A percentile compares a stretch with the other conserved stretches of the same genome.
Conservation (phyloP, 2,113 vertebrate species). For the Callipepla californica region DNA sequence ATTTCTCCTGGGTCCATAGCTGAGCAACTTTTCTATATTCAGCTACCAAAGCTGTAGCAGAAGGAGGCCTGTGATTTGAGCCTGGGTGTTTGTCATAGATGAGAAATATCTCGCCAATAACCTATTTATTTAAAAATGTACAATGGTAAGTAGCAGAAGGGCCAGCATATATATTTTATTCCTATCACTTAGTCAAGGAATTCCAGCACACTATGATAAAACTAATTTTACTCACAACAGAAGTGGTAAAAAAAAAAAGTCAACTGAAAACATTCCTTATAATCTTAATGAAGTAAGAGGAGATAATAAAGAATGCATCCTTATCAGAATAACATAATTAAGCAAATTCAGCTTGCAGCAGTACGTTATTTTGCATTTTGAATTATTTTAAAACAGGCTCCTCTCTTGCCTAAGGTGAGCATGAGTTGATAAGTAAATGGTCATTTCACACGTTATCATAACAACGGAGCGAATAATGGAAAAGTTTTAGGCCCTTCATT, state of each 20-base stretch:
- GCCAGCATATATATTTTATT: not conserved
- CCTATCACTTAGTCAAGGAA: not conserved
- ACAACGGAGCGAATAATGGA: not conserved
- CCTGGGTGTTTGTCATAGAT: not conserved
- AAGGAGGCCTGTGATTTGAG: not conserved
- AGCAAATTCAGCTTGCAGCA: not conserved
- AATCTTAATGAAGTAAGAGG: not conserved
- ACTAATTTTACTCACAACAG: not conserved
- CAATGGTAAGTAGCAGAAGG: not conserved
- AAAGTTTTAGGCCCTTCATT: not conserved
- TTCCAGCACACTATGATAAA: not conserved
- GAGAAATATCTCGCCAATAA: not conserved
- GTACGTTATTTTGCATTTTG: not conserved
- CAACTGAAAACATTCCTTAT: not conserved
- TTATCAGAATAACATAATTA: slow-evolving; percentile 5
- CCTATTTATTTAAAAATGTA: not conserved
- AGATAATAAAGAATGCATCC: not conserved
- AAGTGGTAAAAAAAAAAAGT: not conserved
- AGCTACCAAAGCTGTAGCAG: not conserved
- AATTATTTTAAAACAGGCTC: not conserved
- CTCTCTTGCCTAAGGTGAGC: not conserved
- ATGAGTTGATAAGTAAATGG: not conserved
- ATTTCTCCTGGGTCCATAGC: not conserved
- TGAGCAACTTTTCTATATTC: not conserved
- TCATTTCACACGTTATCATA: not conserved